Conservation (phyloP, 1,140 invertebrate species). For the Melipona quadrifasciata region DNA sequence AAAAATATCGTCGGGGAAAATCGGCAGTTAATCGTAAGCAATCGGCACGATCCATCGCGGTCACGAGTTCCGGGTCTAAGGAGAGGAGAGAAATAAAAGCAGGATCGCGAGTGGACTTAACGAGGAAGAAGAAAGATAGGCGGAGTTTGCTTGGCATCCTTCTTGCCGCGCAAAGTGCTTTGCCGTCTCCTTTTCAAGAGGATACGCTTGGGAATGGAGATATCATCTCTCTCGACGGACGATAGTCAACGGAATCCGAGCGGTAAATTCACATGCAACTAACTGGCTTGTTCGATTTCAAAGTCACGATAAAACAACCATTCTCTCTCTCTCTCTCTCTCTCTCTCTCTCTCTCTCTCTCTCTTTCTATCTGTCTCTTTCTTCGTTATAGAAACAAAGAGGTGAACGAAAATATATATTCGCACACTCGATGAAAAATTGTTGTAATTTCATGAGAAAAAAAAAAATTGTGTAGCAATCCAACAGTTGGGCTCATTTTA, state of each 20-base stretch:
- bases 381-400: too few relatives aligned
- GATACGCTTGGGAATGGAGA: constrained; percentile 54
- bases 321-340: background rate
- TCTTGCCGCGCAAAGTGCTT: constrained; percentile 30
- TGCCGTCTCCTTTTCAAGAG: constrained; percentile 18
- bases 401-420: too few relatives aligned
- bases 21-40: background rate
- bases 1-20: background rate
- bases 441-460: too few relatives aligned
- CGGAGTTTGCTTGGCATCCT: constrained; percentile 18
- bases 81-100: constrained; percentile 1
- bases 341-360: too few relatives aligned
- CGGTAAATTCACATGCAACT: constrained; percentile 64
- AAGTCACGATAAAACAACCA: constrained; percentile 62
- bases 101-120: constrained; percentile 52
- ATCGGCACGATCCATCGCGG: constrained; percentile 17
- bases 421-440: too few relatives aligned
- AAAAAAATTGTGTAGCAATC: too few relatives aligned
- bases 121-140: constrained; percentile 38
- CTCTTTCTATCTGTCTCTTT: background rate
- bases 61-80: background rate
- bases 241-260: constrained; percentile 57
- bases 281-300: constrained; percentile 68
- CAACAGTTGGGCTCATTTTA: too few relatives aligned
- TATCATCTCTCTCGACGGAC: constrained; percentile 60